phyloP scores from a whole-genome alignment of 2,888 invertebrate species.

The Cetonia aurata region DNA sequence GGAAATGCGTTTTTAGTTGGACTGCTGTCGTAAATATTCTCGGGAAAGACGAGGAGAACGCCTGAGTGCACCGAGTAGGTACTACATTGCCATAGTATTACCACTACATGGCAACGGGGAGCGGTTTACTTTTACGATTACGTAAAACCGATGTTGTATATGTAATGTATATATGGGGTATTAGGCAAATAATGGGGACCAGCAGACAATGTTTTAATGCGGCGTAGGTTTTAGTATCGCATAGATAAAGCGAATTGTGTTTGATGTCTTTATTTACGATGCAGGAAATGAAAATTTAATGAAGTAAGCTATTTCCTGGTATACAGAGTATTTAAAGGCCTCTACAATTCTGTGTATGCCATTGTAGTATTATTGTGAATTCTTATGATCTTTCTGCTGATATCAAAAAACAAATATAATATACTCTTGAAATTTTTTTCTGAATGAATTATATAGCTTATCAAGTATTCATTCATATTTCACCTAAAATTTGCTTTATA shows the following conservation, averaged over 20 bases:
- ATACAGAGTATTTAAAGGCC: too few species aligned
- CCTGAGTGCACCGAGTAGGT: not conserved
- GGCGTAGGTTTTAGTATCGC: slow-evolving; percentile 10
- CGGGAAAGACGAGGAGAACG: slow-evolving; percentile 1
- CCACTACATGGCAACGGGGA: not conserved
- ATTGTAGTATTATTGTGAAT: too few species aligned
- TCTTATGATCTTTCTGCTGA: too few species aligned
- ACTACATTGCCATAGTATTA: too few species aligned
- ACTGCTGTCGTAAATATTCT: slow-evolving; percentile 28
- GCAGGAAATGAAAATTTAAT: slow-evolving; percentile 2
- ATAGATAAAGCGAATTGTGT: not conserved
- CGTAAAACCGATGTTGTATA: slow-evolving; percentile 2
- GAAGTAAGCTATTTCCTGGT: not conserved
- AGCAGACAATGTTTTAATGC: slow-evolving; percentile 27
- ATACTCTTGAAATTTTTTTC: too few species aligned
- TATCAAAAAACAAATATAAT: too few species aligned
- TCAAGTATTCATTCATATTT: too few species aligned
- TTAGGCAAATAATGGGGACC: slow-evolving; percentile 14
- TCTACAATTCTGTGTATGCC: too few species aligned
- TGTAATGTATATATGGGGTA: not conserved
- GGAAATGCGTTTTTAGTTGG: slow-evolving; percentile 32
- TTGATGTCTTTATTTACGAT: slow-evolving; percentile 11
- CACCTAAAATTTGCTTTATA: too few species aligned
- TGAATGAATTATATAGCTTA: too few species aligned
- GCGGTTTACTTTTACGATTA: slow-evolving; percentile 29